Evolutionary conservation across 2,888 invertebrate species (phyloP).

Genomic region (Capitulum mitella): DNA sequence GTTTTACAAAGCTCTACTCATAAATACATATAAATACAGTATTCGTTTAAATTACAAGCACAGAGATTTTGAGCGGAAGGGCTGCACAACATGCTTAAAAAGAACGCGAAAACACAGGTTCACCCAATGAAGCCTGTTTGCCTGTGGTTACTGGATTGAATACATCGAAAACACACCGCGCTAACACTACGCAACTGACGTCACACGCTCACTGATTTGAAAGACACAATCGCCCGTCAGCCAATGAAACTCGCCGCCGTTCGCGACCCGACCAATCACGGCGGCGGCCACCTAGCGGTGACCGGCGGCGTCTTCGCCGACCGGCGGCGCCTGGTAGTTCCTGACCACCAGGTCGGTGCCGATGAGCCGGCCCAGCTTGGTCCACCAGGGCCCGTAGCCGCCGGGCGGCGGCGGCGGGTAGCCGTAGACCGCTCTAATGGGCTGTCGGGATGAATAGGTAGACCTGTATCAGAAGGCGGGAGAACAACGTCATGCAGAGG

Average conservation of each 20-base stretch:
- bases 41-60: too few relatives aligned
- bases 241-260: background rate
- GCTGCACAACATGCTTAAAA: too few relatives aligned
- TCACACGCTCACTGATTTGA: background rate
- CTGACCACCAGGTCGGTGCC: slow-evolving; percentile 12
- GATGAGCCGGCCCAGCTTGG: background rate
- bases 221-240: background rate
- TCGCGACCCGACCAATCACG: background rate
- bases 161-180: too few relatives aligned
- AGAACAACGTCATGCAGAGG: background rate
- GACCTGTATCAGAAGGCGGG: slow-evolving; percentile 11
- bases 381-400: slow-evolving; percentile 18
- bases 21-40: too few relatives aligned
- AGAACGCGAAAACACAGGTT: too few relatives aligned
- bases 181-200: too few relatives aligned
- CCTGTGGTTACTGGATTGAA: too few relatives aligned
- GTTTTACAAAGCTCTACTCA: too few relatives aligned
- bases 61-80: too few relatives aligned
- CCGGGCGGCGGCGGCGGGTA: slow-evolving; percentile 2
- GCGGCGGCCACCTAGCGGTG: background rate
- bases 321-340: background rate
- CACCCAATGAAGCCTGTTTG: too few relatives aligned
- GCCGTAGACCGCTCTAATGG: background rate
- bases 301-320: background rate
- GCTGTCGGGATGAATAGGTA: slow-evolving; percentile 24